Evolutionary conservation across 2,797 vertebrate species (phyloP).

Genomic region (Cyprinodon diabolis): DNA sequence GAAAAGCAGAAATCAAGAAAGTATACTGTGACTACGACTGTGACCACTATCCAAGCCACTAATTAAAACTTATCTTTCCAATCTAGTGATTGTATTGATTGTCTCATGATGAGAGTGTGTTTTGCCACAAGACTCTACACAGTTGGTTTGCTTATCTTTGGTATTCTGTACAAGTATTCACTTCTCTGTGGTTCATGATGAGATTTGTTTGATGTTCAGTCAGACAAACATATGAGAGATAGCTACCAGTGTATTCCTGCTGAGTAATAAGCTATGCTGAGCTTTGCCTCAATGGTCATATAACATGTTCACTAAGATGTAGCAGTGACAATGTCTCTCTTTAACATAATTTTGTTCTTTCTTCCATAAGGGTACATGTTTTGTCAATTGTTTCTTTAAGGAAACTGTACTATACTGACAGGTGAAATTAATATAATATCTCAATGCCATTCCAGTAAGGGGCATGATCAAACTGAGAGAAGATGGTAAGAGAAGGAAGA

Average conservation of each 20-base stretch:
- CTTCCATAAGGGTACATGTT: background rate
- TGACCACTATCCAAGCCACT: constrained; percentile 43
- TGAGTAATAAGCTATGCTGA: background rate
- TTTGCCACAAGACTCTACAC: constrained; percentile 18
- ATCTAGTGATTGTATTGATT: constrained; percentile 66
- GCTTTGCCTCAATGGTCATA: background rate
- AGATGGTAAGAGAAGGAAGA: no score
- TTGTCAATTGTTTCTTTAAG: background rate
- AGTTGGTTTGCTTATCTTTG: constrained; percentile 24
- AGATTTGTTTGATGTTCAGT: constrained; percentile 1
- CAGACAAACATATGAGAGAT: constrained; percentile 1
- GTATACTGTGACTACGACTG: background rate
- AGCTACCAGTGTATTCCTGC: background rate
- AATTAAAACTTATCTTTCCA: constrained; percentile 58
- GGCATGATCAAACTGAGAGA: no score
- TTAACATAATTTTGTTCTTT: background rate
- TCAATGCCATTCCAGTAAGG: no score
- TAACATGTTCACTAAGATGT: background rate
- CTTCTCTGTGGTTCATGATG: constrained; percentile 8
- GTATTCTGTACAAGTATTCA: constrained; percentile 15
- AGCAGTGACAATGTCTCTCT: background rate
- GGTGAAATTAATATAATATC: no score
- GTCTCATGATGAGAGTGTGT: constrained; percentile 32
- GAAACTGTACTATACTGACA: background rate
- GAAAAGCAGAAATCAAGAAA: background rate